Percentiles rank a stretch among this genome's conserved stretches.
Conservation (phyloP, 2,113 vertebrate genomes). For the Cyprinodon variegatus region DNA sequence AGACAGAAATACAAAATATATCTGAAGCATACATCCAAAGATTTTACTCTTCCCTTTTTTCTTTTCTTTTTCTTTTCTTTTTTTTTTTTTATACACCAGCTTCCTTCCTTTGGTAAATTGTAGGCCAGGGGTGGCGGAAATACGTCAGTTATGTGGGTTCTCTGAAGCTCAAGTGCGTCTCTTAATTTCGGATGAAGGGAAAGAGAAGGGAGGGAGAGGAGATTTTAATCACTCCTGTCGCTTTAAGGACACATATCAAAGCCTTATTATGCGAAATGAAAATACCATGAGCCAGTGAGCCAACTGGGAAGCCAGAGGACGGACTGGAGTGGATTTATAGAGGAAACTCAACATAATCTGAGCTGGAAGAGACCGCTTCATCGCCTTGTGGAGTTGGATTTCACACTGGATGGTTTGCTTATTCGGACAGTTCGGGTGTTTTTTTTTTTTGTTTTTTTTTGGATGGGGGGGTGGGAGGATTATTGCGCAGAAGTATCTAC, state of each 20-base stretch:
- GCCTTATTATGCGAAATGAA: slow-evolving; percentile 77
- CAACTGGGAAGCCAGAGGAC: slow-evolving; percentile 64
- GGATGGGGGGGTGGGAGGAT: slow-evolving; percentile 43
- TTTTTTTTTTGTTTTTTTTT: slow-evolving; percentile 10
- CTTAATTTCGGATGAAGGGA: slow-evolving; percentile 81
- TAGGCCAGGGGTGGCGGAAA: slow-evolving; percentile 83
- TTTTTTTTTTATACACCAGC: slow-evolving; percentile 60
- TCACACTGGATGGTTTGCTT: slow-evolving; percentile 61
- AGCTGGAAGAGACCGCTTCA: slow-evolving; percentile 71
- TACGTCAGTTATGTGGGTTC: slow-evolving; percentile 86
- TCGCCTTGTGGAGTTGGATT: slow-evolving; percentile 72
- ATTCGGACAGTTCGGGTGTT: slow-evolving; percentile 68
- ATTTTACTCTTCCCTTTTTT: neutral
- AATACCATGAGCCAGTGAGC: slow-evolving; percentile 71
- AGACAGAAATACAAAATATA: slow-evolving; percentile 56
- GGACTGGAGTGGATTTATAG: slow-evolving; percentile 74
- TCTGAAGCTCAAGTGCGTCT: slow-evolving; percentile 73
- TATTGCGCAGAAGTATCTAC: slow-evolving; percentile 70
- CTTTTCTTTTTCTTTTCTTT: neutral
- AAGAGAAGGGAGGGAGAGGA: slow-evolving; percentile 54
- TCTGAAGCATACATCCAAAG: slow-evolving; percentile 30
- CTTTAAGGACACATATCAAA: slow-evolving; percentile 84
- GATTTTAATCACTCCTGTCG: slow-evolving; percentile 83
- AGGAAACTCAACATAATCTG: slow-evolving; percentile 67
- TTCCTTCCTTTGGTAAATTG: slow-evolving; percentile 82